Percentiles rank a stretch among this genome's conserved stretches.
Evolutionary conservation across 2,888 invertebrate genomes (phyloP).

Genomic region (Catocala nupta): DNA sequence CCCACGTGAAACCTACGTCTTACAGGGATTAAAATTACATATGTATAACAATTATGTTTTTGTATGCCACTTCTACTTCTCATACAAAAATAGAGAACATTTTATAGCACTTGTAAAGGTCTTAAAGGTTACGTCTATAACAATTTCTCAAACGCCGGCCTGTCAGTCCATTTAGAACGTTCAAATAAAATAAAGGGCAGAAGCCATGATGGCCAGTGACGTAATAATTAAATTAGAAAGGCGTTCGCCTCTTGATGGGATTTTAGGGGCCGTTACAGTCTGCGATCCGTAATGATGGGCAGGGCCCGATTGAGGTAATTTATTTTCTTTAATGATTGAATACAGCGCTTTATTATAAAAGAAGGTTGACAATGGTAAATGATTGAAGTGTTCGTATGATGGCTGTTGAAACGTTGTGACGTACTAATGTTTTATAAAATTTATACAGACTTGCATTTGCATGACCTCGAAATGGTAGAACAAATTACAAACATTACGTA

Average conservation of each 20-base stretch:
- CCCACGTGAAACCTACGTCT: too few species aligned
- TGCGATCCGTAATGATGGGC: slow-evolving; percentile 31
- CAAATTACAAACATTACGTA: too few species aligned
- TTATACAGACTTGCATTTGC: too few species aligned
- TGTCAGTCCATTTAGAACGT: slow-evolving; percentile 54
- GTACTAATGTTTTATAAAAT: too few species aligned
- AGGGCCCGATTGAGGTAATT: slow-evolving; percentile 33
- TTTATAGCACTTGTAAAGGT: slow-evolving; percentile 21
- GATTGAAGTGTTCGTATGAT: too few species aligned
- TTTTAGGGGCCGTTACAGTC: slow-evolving; percentile 45
- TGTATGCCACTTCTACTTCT: not conserved
- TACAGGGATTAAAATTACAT: too few species aligned
- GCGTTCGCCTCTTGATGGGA: slow-evolving; percentile 57
- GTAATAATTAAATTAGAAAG: slow-evolving; percentile 77
- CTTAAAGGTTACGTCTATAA: slow-evolving; percentile 42
- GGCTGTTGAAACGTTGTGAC: too few species aligned
- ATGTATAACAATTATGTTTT: too few species aligned
- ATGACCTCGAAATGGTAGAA: too few species aligned
- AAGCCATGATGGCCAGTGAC: slow-evolving; percentile 55
- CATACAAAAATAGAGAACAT: slow-evolving; percentile 1
- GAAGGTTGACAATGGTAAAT: not conserved
- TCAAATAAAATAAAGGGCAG: slow-evolving; percentile 56
- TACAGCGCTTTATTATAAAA: slow-evolving; percentile 5
- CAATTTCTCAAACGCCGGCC: slow-evolving; percentile 67
- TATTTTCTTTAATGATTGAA: slow-evolving; percentile 25